phyloP scores from a whole-genome alignment of 2,888 invertebrate species.

The Bedellia somnulentella region DNA sequence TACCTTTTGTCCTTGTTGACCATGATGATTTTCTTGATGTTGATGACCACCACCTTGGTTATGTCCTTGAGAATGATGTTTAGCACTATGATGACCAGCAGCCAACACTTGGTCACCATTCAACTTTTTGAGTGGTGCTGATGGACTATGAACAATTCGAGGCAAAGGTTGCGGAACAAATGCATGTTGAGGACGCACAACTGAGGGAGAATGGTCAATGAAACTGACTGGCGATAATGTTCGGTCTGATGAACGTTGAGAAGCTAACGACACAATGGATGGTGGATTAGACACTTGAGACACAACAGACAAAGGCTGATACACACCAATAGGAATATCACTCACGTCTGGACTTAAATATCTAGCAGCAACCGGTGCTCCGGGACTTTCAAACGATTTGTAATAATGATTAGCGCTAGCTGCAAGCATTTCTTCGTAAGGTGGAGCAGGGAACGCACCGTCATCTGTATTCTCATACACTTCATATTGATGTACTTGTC shows the following conservation, averaged over 20 bases:
- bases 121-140: no score
- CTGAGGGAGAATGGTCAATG: neutral
- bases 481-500: conserved; percentile 43
- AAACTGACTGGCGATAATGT: neutral
- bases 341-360: conserved; percentile 23
- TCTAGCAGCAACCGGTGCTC: conserved; percentile 16
- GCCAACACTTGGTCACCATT: conserved; percentile 21
- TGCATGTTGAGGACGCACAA: conserved; percentile 4
- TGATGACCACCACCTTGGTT: conserved; percentile 56
- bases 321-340: conserved; percentile 15
- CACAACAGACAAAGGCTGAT: conserved; percentile 12
- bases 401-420: conserved; percentile 50
- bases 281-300: no score
- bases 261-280: conserved; percentile 7
- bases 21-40: conserved; percentile 52
- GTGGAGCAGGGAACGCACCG: conserved; percentile 18
- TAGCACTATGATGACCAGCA: conserved; percentile 17
- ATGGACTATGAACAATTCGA: neutral
- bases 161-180: conserved; percentile 6
- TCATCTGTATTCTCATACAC: conserved; percentile 41
- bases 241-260: no score
- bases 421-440: conserved; percentile 46
- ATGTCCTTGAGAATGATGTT: conserved; percentile 23
- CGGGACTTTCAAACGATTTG: conserved; percentile 25
- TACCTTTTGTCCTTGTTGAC: conserved; percentile 58